Evolutionary conservation across 2,113 vertebrate species (phyloP), one percentile per base, ranked within the genome.

Genomic region (Chaetodon auriga): DNA sequence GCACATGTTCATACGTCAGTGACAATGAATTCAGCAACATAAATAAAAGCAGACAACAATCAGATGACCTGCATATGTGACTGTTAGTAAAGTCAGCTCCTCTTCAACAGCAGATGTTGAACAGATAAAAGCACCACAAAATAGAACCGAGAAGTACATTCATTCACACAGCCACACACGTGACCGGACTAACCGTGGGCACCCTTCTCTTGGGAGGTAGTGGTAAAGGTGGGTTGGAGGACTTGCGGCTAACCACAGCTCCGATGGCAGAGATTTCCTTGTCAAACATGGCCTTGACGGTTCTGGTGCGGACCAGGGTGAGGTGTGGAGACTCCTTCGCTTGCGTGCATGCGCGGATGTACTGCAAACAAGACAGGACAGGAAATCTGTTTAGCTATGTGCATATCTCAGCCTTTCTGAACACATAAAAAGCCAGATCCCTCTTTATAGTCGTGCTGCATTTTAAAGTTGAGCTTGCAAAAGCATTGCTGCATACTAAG

Each of bases 121-220:
- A 53, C 3, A 54, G n/a, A 71, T 36, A 43, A 38, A 41, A 38
- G 13, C 41, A 23, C 6, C 57, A 54, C 7, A 68, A 51, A 55
- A 54, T n/a, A 80, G 8, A 79, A 61, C 19, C 7, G 21, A 76
- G 30, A 57, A 25, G 54, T 0, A 36, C 49, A 78, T 30, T 65
- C 25, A 41, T 63, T 35, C 58, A 68, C 13, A 71, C 30, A 69
- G 14, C 7, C 35, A 13, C 64, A 41, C 23, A 25, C 49, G 6
- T 51, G 68, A 57, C 18, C 7, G 12, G 89, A 96, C 96, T 97
- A 60, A 99, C 98, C 89, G 95, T 96, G 76, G 95, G 95, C 51
- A 91, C 68, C 86, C 98, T 95, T 95, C 96, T 97, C 95, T 99
- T 99, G 76, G 97, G 98, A 75, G 98, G 98, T 82, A 99, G 94